Evolutionary conservation across 2,113 vertebrate genomes (phyloP).

Genomic region (Xenopus borealis): DNA sequence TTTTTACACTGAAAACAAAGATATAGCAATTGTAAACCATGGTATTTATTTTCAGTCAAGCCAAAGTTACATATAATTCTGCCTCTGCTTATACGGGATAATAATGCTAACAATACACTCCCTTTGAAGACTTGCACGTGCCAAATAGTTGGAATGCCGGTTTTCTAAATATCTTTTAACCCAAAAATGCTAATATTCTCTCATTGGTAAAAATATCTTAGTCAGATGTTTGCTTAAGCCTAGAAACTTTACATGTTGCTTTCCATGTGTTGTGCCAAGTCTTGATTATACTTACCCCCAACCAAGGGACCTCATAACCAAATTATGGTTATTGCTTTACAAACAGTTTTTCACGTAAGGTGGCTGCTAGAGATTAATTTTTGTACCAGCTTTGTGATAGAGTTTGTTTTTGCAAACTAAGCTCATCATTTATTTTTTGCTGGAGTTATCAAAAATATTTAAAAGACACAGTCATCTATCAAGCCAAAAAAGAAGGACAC

Average conservation of each 20-base stretch:
- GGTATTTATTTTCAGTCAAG: constrained; percentile 99
- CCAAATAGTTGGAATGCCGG: constrained; percentile 77
- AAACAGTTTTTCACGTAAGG: constrained; percentile 83
- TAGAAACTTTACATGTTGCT: constrained; percentile 86
- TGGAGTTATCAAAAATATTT: constrained; percentile 91
- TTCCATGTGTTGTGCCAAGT: constrained; percentile 88
- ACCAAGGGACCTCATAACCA: constrained; percentile 89
- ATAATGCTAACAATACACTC: constrained; percentile 83
- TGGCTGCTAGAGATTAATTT: constrained; percentile 85
- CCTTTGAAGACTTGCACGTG: constrained; percentile 78
- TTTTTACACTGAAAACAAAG: constrained; percentile 93
- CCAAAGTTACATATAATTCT: constrained; percentile 99
- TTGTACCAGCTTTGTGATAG: constrained; percentile 73
- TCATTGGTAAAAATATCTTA: constrained; percentile 77
- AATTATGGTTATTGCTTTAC: constrained; percentile 89
- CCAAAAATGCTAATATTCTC: constrained; percentile 74
- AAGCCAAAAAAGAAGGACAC: constrained; percentile 97
- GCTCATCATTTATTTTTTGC: constrained; percentile 87
- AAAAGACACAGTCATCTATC: constrained; percentile 93
- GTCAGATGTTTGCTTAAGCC: constrained; percentile 86
- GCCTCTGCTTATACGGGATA: constrained; percentile 97
- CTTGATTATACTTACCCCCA: constrained; percentile 82
- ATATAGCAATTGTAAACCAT: constrained; percentile 95
- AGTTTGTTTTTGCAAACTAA: constrained; percentile 86
- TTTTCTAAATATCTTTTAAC: constrained; percentile 73